These are phyloP conservation scores for Seriola aureovittata DNA, from an alignment of 2,113 vertebrate species.

Conservation along the genomic window DNA sequence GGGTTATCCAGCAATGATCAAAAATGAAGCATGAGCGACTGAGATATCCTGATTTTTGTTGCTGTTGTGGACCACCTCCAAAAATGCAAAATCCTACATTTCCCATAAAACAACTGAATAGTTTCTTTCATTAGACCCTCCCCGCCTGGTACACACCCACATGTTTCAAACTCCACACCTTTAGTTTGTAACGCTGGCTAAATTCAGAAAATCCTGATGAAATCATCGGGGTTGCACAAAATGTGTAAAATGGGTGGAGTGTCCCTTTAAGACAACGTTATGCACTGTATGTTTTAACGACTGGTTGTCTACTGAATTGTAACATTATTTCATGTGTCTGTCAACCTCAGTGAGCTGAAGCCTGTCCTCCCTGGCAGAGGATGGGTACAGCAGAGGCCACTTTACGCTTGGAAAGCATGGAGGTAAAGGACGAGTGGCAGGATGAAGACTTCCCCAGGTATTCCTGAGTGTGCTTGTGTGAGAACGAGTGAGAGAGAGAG, in stretches of 20 bases:
- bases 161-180: conserved; percentile 34
- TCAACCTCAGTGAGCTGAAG: conserved; percentile 60
- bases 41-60: background rate
- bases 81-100: conserved; percentile 15
- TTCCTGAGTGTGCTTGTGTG: background rate
- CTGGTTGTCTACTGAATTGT: background rate
- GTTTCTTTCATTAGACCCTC: background rate
- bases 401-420: conserved; percentile 95
- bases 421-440: conserved; percentile 98
- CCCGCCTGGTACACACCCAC: conserved; percentile 15
- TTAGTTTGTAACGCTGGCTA: background rate
- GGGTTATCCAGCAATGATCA: background rate
- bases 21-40: background rate
- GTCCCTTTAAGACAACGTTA: background rate
- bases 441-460: conserved; percentile 97
- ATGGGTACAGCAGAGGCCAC: conserved; percentile 85
- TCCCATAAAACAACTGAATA: background rate
- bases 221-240: background rate
- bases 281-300: background rate
- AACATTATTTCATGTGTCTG: conserved; percentile 20
- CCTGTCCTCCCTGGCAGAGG: conserved; percentile 50
- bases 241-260: conserved; percentile 22
- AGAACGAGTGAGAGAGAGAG: background rate
- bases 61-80: background rate
- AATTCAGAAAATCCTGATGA: conserved; percentile 13